Evolutionary conservation across 2,797 vertebrate species (phyloP).

Genomic region (Bradypus variegatus): DNA sequence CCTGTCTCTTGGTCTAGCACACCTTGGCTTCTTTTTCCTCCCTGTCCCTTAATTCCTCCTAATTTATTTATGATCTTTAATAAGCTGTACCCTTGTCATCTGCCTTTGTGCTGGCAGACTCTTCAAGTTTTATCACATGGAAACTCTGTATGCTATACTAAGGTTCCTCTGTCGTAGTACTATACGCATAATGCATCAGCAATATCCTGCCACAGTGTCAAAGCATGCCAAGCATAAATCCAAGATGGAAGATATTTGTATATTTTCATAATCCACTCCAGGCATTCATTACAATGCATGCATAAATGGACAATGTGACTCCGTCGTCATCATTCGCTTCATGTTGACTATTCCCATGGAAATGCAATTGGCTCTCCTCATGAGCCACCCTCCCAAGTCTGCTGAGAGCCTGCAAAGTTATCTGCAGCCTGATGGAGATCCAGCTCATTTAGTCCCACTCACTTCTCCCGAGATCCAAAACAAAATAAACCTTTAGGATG

Average conservation of each 20-base stretch:
- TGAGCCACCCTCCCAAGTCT: background rate
- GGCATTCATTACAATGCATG: conserved; percentile 36
- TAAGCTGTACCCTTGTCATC: background rate
- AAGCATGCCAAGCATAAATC: background rate
- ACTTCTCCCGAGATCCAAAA: conserved; percentile 33
- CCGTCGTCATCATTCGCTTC: background rate
- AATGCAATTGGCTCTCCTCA: conserved; percentile 14
- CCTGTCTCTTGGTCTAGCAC: background rate
- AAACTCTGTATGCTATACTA: background rate
- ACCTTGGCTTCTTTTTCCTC: background rate
- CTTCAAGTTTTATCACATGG: background rate
- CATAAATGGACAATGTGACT: conserved; percentile 23
- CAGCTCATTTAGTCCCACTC: background rate
- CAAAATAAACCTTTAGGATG: conserved; percentile 41
- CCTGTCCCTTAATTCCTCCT: background rate
- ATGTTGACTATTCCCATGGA: conserved; percentile 8
- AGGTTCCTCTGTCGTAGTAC: background rate
- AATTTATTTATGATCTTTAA: background rate
- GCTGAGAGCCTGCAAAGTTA: background rate
- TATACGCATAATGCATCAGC: background rate
- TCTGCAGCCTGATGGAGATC: conserved; percentile 32
- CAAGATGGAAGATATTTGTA: conserved; percentile 7
- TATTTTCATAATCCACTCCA: conserved; percentile 39
- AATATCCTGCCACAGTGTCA: background rate
- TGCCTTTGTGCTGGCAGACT: background rate